Evolutionary conservation across 1,140 invertebrate genomes (phyloP).

Genomic region (roundworm (Caenorhabditis elegans)): WBcel235 BX284606.5:16260001-16260500

Average conservation of each 20-base stretch:
- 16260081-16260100: not conserved
- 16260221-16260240: not conserved
- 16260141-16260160: not conserved
- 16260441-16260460: too few relatives aligned
- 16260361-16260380: too few relatives aligned
- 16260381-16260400: too few relatives aligned
- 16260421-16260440: too few relatives aligned
- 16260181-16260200: too few relatives aligned
- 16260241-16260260: not conserved
- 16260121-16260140: not conserved
- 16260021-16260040: too few relatives aligned
- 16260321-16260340: not conserved
- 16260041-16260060: too few relatives aligned
- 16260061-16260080: constrained; percentile 42
- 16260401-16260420: too few relatives aligned
- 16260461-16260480: too few relatives aligned
- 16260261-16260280: not conserved
- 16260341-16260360: not conserved
- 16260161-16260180: not conserved
- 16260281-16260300: not conserved
- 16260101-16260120: constrained; percentile 6
- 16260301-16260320: not conserved
- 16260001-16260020: too few relatives aligned
- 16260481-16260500: too few relatives aligned
- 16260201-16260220: not conserved